A percentile compares a stretch with the other conserved stretches of the same genome.
These are phyloP conservation scores for Coptodon rendalli DNA, from an alignment of 2,113 vertebrate genomes.

Conservation along the genomic window DNA sequence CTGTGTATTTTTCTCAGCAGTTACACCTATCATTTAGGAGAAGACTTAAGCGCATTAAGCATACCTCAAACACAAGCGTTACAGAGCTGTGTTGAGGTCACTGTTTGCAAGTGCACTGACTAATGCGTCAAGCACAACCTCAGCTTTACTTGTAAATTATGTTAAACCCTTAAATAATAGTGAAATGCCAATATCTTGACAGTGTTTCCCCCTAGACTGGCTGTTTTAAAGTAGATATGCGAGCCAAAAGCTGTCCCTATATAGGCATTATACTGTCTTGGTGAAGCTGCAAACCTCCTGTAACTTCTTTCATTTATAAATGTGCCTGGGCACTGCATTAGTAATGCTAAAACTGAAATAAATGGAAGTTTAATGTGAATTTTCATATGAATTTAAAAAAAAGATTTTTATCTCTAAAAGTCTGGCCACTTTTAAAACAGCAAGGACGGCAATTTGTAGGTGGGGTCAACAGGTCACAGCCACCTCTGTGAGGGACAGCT, in stretches of 20 bases:
- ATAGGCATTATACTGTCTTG: background rate
- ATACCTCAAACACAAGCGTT: background rate
- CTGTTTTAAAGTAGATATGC: background rate
- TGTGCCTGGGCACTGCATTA: background rate
- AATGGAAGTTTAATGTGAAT: background rate
- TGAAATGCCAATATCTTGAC: background rate
- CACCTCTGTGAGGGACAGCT: constrained; percentile 28
- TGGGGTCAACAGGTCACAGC: constrained; percentile 26
- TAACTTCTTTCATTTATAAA: background rate
- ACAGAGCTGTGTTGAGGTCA: background rate
- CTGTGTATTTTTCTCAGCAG: background rate
- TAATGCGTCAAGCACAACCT: background rate
- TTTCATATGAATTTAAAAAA: background rate
- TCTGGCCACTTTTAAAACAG: background rate
- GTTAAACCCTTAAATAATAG: background rate
- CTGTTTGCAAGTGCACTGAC: background rate
- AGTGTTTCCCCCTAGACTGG: background rate
- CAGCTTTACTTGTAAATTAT: background rate
- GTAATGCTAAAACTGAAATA: background rate
- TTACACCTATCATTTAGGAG: background rate
- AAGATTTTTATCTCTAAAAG: background rate
- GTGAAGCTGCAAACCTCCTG: background rate
- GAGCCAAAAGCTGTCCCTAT: background rate
- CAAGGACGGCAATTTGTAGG: constrained; percentile 6
- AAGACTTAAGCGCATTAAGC: background rate